phyloP scores from a whole-genome alignment of 2,113 vertebrate species.

The Potamarius usumacintae region DNA sequence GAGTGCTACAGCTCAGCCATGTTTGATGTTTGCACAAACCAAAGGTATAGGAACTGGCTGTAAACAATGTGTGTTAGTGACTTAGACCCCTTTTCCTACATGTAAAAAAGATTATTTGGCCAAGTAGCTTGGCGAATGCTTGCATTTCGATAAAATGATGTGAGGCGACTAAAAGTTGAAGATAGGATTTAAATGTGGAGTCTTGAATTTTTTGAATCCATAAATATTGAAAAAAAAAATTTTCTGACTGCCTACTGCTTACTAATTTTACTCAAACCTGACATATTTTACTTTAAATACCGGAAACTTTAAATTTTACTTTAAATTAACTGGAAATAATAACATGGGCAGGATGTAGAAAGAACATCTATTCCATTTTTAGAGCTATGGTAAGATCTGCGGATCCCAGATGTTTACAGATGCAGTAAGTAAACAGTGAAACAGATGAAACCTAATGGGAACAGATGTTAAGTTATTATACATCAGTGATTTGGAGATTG shows the following conservation, averaged over 20 bases:
- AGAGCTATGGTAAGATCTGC: neutral
- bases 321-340: neutral
- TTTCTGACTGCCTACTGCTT: neutral
- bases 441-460: neutral
- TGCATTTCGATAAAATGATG: neutral
- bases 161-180: neutral
- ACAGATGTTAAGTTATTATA: constrained; percentile 1
- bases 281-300: neutral
- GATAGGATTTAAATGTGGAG: neutral
- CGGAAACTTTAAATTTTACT: too few relatives aligned
- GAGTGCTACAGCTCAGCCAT: neutral
- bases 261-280: neutral
- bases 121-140: neutral
- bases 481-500: neutral
- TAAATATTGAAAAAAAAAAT: neutral
- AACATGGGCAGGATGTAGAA: too few relatives aligned
- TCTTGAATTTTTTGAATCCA: neutral
- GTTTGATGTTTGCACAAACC: neutral
- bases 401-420: neutral
- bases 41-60: neutral
- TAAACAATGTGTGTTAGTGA: neutral
- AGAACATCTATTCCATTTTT: neutral
- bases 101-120: neutral
- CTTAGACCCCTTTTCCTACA: neutral
- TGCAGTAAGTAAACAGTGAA: neutral